These are phyloP conservation scores for Spilosoma lubricipeda DNA, from an alignment of 2,888 invertebrate species.

Conservation along the genomic window DNA sequence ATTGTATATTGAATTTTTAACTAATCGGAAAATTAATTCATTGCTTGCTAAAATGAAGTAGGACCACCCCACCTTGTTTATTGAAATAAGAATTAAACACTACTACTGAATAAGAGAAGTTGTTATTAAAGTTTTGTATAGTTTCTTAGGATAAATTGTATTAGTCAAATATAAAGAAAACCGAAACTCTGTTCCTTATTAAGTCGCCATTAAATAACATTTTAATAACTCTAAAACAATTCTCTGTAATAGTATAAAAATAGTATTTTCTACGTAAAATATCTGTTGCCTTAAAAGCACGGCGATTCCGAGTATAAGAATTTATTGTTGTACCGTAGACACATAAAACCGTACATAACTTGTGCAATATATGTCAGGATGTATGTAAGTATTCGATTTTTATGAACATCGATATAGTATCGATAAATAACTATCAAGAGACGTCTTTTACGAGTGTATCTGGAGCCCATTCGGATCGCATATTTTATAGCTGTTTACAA, in stretches of 20 bases:
- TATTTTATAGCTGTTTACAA: slow-evolving; percentile 64
- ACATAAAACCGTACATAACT: slow-evolving; percentile 44
- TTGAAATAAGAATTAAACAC: not conserved
- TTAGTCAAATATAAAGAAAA: not conserved
- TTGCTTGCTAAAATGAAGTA: not conserved
- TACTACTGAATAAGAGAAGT: not conserved
- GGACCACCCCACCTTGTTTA: not conserved
- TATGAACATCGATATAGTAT: slow-evolving; percentile 49
- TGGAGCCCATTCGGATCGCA: slow-evolving; percentile 51
- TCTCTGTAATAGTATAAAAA: not conserved
- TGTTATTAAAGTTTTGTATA: not conserved
- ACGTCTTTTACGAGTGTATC: slow-evolving; percentile 61
- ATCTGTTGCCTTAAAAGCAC: slow-evolving; percentile 2
- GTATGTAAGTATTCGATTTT: slow-evolving; percentile 38
- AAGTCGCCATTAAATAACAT: not conserved
- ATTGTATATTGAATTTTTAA: not conserved
- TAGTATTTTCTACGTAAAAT: not conserved
- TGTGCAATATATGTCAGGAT: slow-evolving; percentile 38
- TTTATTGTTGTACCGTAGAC: slow-evolving; percentile 18
- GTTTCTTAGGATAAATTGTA: not conserved
- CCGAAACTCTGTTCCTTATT: not conserved
- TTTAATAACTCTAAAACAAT: not conserved
- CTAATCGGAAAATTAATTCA: not conserved
- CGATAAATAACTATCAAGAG: slow-evolving; percentile 53
- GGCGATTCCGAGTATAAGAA: slow-evolving; percentile 13